These are phyloP conservation scores for Eupithecia tripunctaria DNA, from an alignment of 2,888 invertebrate genomes.

Conservation along the genomic window DNA sequence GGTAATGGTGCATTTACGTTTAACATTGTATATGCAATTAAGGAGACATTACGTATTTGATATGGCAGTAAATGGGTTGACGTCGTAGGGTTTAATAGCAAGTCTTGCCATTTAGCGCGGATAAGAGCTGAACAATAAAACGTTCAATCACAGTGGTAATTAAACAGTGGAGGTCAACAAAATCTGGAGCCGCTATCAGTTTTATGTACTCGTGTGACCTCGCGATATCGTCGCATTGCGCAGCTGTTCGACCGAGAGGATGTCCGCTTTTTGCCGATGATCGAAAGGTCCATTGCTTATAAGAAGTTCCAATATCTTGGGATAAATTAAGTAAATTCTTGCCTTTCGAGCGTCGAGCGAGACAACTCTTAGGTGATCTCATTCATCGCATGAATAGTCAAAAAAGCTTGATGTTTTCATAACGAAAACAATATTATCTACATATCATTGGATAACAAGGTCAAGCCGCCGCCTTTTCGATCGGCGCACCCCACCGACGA, in stretches of 20 bases:
- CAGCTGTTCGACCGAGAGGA: slow-evolving; percentile 53
- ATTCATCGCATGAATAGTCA: not conserved
- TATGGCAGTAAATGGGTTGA: slow-evolving; percentile 37
- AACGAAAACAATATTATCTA: slow-evolving; percentile 50
- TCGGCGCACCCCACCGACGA: slow-evolving; percentile 39
- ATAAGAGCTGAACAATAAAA: slow-evolving; percentile 32
- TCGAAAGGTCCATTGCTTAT: slow-evolving; percentile 9
- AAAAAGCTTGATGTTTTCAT: slow-evolving; percentile 32
- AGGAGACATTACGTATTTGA: slow-evolving; percentile 21
- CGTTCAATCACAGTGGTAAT: slow-evolving; percentile 29
- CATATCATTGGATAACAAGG: slow-evolving; percentile 50
- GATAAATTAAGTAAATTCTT: not conserved
- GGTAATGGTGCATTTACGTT: slow-evolving; percentile 6
- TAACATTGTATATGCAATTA: slow-evolving; percentile 12
- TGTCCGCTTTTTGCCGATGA: slow-evolving; percentile 35
- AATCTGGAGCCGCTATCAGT: slow-evolving; percentile 57
- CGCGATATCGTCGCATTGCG: slow-evolving; percentile 65
- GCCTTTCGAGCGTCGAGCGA: not conserved
- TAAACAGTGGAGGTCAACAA: slow-evolving; percentile 51
- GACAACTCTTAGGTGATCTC: not conserved
- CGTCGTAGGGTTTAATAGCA: slow-evolving; percentile 21
- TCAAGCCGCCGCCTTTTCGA: slow-evolving; percentile 43
- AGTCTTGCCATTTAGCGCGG: slow-evolving; percentile 28
- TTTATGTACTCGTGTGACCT: slow-evolving; percentile 58
- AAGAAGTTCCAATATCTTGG: not conserved